Conservation (phyloP, 2,888 invertebrate genomes). For the Parnassius smintheus region DNA sequence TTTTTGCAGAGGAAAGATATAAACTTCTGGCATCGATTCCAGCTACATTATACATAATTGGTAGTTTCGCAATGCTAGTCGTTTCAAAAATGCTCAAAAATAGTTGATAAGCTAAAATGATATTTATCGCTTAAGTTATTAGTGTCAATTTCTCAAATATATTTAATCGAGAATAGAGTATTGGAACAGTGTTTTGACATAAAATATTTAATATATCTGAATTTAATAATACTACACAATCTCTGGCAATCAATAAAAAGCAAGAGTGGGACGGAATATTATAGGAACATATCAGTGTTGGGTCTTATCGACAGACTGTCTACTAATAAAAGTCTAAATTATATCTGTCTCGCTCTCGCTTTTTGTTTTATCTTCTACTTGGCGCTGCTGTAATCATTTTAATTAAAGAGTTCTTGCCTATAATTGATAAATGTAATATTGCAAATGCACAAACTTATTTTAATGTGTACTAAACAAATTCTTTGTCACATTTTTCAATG, state of each 20-base stretch:
- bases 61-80: conserved; percentile 85
- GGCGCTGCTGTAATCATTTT: too few relatives aligned
- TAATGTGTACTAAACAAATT: too few relatives aligned
- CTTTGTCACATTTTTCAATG: too few relatives aligned
- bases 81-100: conserved; percentile 64
- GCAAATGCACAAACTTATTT: too few relatives aligned
- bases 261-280: not conserved
- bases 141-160: conserved; percentile 31
- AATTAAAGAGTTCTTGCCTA: too few relatives aligned
- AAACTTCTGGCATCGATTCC: conserved; percentile 90
- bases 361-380: too few relatives aligned
- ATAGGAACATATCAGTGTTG: too few relatives aligned
- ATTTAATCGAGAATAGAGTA: conserved; percentile 7
- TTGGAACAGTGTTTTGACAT: conserved; percentile 2
- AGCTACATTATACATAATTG: conserved; percentile 86
- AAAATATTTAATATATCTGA: not conserved
- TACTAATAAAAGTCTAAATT: too few relatives aligned
- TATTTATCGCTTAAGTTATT: conserved; percentile 26
- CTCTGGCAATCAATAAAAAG: not conserved
- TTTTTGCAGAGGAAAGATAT: conserved; percentile 88
- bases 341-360: too few relatives aligned
- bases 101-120: conserved; percentile 57
- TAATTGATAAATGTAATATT: too few relatives aligned
- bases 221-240: too few relatives aligned
- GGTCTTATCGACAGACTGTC: too few relatives aligned